Base-by-base conservation (phyloP, 2,888 invertebrate genomes). In the Globia sparganii region DNA sequence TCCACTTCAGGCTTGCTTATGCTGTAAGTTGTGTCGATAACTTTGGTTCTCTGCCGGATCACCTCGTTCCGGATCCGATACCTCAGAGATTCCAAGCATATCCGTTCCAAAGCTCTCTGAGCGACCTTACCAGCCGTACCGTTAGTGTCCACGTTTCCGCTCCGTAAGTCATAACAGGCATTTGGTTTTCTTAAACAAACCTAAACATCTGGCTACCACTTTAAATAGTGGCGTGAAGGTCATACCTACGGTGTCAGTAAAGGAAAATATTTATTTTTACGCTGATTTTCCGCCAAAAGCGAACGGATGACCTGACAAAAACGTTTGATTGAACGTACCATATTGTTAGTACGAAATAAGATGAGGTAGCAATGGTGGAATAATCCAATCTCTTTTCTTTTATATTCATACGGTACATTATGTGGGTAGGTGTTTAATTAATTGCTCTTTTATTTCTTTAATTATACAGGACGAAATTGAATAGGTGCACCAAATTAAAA, bases 271-370 rank as follows among this genome's bases (percentile, higher is more conserved):
- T 84, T 81, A 81, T 84, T 69, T 83, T 66, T 70, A 81, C 81
- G 75, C 64, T 69, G 80, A 81, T 80, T 80, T 80, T 31, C 43
- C 77, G 82, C 81, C 85, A 69, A 84, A 85, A 81, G 75, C 43
- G 75, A 81, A 81, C 81, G 85, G 66, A 81, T 85, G 75, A 70
- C 61, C 81, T 85, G 81, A 70, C 81, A 85, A 84, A 80, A 64
- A 70, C 46, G 59, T 85, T 81, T 81, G 81, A 81, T 81, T 75
- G 81, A 81, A 70, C 75, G 85, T 49, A 75, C 75, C 64, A 53
- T 65, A 81, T 85, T 81, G 85, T 85, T 67, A 61, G 78, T 79
- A 68, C 4, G 81, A 59, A 78, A 81, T 81, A 76, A 65, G 74
- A 74, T 84, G 85, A 73, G 81, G 58, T 72, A 62, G 70, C 13